These are phyloP conservation scores for Larimichthys polyactis DNA, from an alignment of 2,113 vertebrate genomes.

Conservation along the genomic window DNA sequence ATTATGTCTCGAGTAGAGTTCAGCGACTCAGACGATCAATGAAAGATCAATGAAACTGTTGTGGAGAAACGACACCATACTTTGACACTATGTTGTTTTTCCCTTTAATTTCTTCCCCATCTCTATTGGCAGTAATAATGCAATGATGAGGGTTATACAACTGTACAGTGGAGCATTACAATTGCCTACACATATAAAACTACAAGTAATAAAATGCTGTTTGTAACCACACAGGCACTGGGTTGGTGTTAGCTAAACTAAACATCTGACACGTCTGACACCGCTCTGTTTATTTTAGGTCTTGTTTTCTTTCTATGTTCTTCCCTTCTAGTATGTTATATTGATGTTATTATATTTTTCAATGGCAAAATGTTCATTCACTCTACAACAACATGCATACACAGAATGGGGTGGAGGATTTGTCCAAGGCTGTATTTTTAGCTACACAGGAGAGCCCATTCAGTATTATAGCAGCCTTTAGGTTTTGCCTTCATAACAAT, in stretches of 20 bases:
- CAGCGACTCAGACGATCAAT: neutral
- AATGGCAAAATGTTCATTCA: neutral
- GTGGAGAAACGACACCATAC: neutral
- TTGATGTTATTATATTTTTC: neutral
- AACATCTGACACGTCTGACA: constrained; percentile 17
- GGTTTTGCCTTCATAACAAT: neutral
- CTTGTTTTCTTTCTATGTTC: neutral
- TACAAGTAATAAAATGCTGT: neutral
- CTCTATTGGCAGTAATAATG: neutral
- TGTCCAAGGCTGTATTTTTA: neutral
- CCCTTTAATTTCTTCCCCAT: neutral
- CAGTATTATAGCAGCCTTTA: neutral
- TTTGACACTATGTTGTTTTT: neutral
- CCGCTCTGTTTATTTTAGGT: neutral
- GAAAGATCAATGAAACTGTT: neutral
- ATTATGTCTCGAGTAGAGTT: neutral
- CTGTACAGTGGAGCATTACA: neutral
- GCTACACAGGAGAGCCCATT: neutral
- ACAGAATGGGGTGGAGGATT: neutral
- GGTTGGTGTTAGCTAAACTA: neutral
- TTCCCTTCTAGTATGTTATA: neutral
- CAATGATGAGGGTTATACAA: neutral
- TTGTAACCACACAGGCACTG: neutral
- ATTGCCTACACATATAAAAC: neutral
- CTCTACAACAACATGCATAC: neutral